phyloP scores from a whole-genome alignment of 2,797 vertebrate species.

The Macropodus opercularis region DNA sequence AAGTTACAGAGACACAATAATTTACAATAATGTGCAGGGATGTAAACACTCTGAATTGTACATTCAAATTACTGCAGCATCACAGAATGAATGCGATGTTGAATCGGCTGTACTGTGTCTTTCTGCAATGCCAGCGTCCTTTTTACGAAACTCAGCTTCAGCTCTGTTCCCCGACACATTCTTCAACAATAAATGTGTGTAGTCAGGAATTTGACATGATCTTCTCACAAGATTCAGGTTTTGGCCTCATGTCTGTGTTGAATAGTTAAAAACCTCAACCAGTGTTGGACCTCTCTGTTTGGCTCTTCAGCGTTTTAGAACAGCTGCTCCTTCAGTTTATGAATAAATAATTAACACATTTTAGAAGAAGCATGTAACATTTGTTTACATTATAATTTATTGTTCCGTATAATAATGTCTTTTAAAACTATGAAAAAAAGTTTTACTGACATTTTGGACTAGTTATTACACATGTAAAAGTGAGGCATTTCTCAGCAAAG shows the following conservation, averaged over 20 bases:
- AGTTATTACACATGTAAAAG: no score
- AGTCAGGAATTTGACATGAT: not conserved
- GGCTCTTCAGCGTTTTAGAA: not conserved
- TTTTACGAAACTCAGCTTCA: no score
- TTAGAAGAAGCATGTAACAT: not conserved
- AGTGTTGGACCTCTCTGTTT: not conserved
- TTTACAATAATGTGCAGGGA: not conserved
- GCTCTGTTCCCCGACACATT: not conserved
- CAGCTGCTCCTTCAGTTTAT: not conserved
- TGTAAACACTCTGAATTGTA: not conserved
- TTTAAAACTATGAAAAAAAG: no score
- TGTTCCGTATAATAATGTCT: no score
- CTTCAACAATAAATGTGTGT: not conserved
- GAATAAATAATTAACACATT: slow-evolving; percentile 6
- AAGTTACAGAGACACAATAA: not conserved
- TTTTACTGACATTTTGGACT: no score
- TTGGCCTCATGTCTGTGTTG: not conserved
- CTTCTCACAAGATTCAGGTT: not conserved
- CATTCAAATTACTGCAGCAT: no score
- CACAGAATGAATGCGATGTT: not conserved
- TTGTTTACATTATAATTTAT: no score
- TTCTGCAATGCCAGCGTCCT: no score
- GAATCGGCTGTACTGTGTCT: no score
- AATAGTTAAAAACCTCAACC: not conserved
- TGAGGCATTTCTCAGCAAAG: no score